These are phyloP conservation scores for Malurus melanocephalus DNA, from an alignment of 2,113 vertebrate genomes.

Conservation along the genomic window DNA sequence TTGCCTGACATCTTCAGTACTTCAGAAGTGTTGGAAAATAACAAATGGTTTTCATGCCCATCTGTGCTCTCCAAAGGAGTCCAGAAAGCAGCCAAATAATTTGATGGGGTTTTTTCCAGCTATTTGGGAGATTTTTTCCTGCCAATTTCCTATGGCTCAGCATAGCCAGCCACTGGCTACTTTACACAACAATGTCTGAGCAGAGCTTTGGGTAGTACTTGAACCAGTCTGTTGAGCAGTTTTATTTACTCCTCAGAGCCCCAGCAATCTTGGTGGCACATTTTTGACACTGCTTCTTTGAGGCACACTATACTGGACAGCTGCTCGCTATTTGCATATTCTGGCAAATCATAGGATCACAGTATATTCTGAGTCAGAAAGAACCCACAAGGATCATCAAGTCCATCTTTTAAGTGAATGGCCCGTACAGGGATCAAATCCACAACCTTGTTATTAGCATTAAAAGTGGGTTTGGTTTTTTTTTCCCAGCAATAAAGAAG, in stretches of 20 bases:
- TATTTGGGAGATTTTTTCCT: neutral
- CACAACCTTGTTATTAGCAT: neutral
- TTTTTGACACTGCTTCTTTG: neutral
- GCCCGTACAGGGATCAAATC: neutral
- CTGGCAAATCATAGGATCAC: neutral
- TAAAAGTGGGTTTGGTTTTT: neutral
- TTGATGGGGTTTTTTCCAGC: neutral
- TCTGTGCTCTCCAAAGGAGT: conserved; percentile 7
- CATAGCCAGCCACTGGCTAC: neutral
- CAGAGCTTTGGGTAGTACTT: neutral
- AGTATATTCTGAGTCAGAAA: neutral
- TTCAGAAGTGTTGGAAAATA: conserved; percentile 30
- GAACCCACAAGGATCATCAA: neutral
- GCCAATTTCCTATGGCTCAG: neutral
- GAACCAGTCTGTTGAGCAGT: neutral
- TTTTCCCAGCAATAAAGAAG: neutral
- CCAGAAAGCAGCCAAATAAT: conserved; percentile 22
- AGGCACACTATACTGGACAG: neutral
- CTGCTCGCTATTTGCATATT: neutral
- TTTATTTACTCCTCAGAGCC: neutral
- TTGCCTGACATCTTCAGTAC: neutral
- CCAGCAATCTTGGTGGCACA: neutral
- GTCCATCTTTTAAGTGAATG: neutral
- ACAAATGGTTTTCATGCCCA: neutral
- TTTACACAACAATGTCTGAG: neutral